Evolutionary conservation across 2,888 invertebrate genomes (phyloP), one percentile per base, ranked within the genome.

Genomic region (Yponomeuta sedellus): DNA sequence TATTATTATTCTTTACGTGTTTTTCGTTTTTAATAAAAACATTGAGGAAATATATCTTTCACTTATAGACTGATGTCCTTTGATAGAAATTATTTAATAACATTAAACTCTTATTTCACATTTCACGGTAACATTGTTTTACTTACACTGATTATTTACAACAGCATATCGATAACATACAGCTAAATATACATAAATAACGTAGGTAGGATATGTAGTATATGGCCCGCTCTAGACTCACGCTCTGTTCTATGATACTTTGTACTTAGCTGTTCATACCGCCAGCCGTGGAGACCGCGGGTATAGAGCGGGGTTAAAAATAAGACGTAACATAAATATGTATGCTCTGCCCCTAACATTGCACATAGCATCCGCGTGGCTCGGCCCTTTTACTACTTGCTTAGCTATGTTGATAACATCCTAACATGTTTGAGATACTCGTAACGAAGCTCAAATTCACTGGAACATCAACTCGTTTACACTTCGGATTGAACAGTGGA

Each of bases 31-130:
- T 22, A 68, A 66, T 68, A 65, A 68, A n/a, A 64, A 67, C 10
- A 40, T 44, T 52, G 56, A 20, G 25, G n/a, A 22, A 62, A 20
- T 64, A 16, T 56, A 8, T 52, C 25, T 64, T 64, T 56, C 34
- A 52, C 22, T 64, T 11, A n/a, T 22, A 65, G 16, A 85, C 63
- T 10, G 73, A 82, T 78, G 71, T 75, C 73, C 79, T 87, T 89
- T 85, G 83, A 89, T 91, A 89, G 87, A 89, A 89, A 89, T 88
- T 88, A 89, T 90, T 88, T 90, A 90, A 90, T 91, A 91, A 90
- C 90, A 91, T 91, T 91, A 91, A 90, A 91, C 88, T 88, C 85
- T 90, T 88, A 89, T 88, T 90, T 90, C 89, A 91, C 89, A 90
- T 88, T 89, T 89, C 82, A 90, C 90, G 90, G 90, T 91, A 91